These are phyloP conservation scores for Entelurus aequoreus DNA, from an alignment of 2,113 vertebrate species.

Conservation along the genomic window DNA sequence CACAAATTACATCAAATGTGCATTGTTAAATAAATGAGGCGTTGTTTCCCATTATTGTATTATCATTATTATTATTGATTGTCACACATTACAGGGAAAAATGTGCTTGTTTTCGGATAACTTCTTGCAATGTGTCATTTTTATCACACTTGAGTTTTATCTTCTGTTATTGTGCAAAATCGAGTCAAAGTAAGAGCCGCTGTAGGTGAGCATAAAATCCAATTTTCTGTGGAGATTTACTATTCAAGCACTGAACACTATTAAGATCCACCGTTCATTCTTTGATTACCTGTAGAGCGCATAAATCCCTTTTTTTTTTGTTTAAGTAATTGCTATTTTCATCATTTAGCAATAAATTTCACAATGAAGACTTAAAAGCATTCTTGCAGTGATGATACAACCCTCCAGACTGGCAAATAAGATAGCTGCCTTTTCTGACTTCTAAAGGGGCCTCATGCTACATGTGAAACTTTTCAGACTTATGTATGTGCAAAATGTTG, in stretches of 20 bases:
- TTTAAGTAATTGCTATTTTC: not conserved
- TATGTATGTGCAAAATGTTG: no score
- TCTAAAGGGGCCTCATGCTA: no score
- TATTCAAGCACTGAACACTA: not conserved
- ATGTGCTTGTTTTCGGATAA: no score
- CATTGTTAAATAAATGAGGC: no score
- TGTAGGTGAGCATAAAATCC: conserved; percentile 1
- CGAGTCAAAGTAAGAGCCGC: not conserved
- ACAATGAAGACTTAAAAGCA: no score
- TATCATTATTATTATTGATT: no score
- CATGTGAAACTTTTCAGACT: no score
- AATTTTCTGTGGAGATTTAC: not conserved
- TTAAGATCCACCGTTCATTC: no score
- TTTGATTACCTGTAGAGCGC: not conserved
- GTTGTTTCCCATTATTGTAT: no score
- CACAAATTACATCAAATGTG: no score
- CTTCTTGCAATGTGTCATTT: not conserved
- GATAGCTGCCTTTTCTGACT: not conserved
- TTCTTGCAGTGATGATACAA: not conserved
- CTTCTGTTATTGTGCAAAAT: not conserved
- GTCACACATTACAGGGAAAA: no score
- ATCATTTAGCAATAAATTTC: conserved; percentile 1
- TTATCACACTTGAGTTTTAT: not conserved
- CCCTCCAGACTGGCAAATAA: not conserved
- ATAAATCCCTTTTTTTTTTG: not conserved